These are phyloP conservation scores for Agriopis leucophaearia DNA, from an alignment of 2,888 invertebrate species.

Conservation along the genomic window DNA sequence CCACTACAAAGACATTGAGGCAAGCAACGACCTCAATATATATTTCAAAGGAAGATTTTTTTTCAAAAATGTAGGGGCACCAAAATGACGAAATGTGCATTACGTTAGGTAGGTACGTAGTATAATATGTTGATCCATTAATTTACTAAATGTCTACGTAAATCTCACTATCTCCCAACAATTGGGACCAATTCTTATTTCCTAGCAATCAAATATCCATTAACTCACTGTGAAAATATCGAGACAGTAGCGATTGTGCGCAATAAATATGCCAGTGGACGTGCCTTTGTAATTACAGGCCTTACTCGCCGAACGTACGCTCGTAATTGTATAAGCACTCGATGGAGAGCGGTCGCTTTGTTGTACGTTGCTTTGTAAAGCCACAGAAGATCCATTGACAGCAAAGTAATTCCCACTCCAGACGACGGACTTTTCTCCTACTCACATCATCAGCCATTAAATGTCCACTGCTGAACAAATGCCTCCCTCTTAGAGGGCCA, in stretches of 20 bases:
- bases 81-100: too few species aligned
- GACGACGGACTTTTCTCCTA: too few species aligned
- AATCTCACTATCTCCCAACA: background rate
- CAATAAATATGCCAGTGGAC: slow-evolving; percentile 8
- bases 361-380: slow-evolving; percentile 2
- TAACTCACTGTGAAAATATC: slow-evolving; percentile 12
- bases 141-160: too few species aligned
- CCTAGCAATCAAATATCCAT: slow-evolving; percentile 27
- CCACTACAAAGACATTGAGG: background rate
- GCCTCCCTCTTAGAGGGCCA: too few species aligned
- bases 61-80: background rate
- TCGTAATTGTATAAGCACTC: slow-evolving; percentile 26
- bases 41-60: background rate
- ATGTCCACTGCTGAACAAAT: too few species aligned
- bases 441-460: too few species aligned
- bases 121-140: too few species aligned
- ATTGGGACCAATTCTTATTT: slow-evolving; percentile 1
- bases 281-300: slow-evolving; percentile 16
- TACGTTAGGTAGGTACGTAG: too few species aligned
- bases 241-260: slow-evolving; percentile 9
- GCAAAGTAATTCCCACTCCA: too few species aligned
- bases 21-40: background rate
- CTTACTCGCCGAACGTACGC: slow-evolving; percentile 1
- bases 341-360: slow-evolving; percentile 17
- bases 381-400: background rate